phyloP scores from a whole-genome alignment of 2,888 invertebrate genomes.

The Thera britannica region DNA sequence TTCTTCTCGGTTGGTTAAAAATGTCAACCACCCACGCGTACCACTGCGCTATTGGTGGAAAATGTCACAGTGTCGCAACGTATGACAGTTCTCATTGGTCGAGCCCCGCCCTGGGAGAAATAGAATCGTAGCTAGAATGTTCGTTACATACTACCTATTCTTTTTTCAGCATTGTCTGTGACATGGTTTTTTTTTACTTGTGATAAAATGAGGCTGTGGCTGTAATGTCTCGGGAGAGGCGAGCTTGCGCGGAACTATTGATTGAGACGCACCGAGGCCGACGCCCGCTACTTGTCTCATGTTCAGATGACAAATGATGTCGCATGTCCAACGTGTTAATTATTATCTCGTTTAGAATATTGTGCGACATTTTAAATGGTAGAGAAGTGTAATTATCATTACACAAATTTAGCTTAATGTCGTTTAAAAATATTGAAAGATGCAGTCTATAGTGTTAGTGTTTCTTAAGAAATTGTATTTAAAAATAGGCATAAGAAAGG shows the following conservation, averaged over 20 bases:
- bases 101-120: constrained; percentile 63
- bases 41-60: constrained; percentile 66
- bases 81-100: constrained; percentile 76
- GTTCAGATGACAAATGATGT: constrained; percentile 58
- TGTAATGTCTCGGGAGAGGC: constrained; percentile 51
- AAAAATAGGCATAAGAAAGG: too few species aligned
- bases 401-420: too few species aligned
- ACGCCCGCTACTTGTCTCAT: constrained; percentile 58
- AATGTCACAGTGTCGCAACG: constrained; percentile 79
- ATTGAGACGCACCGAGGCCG: constrained; percentile 61
- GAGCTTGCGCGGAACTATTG: constrained; percentile 74
- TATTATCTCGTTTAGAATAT: not conserved
- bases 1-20: constrained; percentile 63
- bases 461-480: too few species aligned
- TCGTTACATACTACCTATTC: not conserved
- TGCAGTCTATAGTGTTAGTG: too few species aligned
- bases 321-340: constrained; percentile 28
- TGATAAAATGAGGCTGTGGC: constrained; percentile 26
- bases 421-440: too few species aligned
- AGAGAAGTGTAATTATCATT: too few species aligned
- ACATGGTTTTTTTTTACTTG: constrained; percentile 9
- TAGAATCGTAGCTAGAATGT: constrained; percentile 34
- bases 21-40: constrained; percentile 69
- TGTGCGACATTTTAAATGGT: too few species aligned
- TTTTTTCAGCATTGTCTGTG: constrained; percentile 16